Base-by-base conservation (phyloP, 2,888 invertebrate genomes). In the Parapristionchus giblindavisi region DNA sequence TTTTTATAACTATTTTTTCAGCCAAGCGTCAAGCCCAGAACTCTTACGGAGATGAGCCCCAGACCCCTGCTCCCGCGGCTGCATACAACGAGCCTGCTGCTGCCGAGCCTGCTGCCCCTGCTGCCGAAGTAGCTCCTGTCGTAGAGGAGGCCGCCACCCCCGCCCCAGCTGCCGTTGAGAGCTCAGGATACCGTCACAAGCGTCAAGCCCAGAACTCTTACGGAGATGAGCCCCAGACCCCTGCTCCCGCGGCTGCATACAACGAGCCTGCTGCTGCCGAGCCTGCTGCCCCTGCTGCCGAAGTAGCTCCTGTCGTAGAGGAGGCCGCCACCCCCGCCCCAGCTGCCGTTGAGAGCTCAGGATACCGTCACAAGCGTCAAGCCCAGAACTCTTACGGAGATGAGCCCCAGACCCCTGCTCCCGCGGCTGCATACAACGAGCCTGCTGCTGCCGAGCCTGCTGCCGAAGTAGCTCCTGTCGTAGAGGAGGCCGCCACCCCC, bases 361-460 rank as follows among this genome's bases (percentile, higher is more conserved):
- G 72, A 32, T 72, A 72, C 72, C 58, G 72, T 21, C 58, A 40
- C 68, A 68, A 68, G 52, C 21, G 68, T 29, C 72, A 81, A 70
- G 75, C 80, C 73, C 77, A 80, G 52, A 81, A 80, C 61, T 68
- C 80, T 21, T 82, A 82, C 61, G 81, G 81, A 74, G 81, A 81
- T 60, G 81, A 81, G 38, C 75, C 76, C 17, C 70, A 77, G 2
- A 74, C 77, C 11, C 74, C 77, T 2, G 81, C 78, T 52, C 79
- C 80, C 24, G 68, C 36, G 4, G 29, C 65, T 3, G 14, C 52
- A 61, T 36, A 70, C 17, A 27, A 48, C 4, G 27, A 38, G 1
- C 40, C 70, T 14, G 70, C 54, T 29, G 54, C 21, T 3, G 38
- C 63, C 6, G 38, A 17, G 27, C 11, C 63, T 24, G 63, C 75